Conservation (phyloP, 1,140 invertebrate genomes). For the Notospermus geniculatus region DNA sequence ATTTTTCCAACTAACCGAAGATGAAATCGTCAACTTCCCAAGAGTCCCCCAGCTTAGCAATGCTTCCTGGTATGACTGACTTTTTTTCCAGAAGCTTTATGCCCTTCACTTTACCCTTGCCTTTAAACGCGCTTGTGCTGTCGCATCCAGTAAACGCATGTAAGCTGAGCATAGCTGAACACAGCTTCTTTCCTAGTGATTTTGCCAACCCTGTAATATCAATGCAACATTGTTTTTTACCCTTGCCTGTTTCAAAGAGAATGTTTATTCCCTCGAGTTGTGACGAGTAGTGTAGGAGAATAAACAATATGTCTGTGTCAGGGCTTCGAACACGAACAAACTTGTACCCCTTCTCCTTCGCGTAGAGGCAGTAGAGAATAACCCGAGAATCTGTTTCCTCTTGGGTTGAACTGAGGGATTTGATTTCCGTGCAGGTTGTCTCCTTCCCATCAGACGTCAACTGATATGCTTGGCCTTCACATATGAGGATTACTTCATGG, state of each 20-base stretch:
- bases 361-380: not conserved
- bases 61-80: not conserved
- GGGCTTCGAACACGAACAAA: not conserved
- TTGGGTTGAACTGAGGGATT: not conserved
- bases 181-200: not conserved
- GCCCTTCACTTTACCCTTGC: not conserved
- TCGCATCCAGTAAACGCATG: conserved; percentile 5
- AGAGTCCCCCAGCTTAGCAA: not conserved
- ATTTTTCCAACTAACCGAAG: not conserved
- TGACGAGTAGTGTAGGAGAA: not conserved
- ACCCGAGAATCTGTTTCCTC: not conserved
- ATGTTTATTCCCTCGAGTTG: not conserved
- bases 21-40: not conserved
- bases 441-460: not conserved
- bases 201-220: not conserved
- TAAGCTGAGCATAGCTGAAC: not conserved
- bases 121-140: conserved; percentile 2
- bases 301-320: conserved; percentile 1
- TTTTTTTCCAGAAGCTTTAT: not conserved
- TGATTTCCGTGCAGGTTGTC: not conserved
- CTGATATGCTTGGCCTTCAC: not conserved
- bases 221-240: too few species aligned
- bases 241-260: not conserved
- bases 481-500: too few species aligned
- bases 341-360: not conserved